Percentiles rank a stretch among this genome's conserved stretches.
Evolutionary conservation across 2,113 vertebrate genomes (phyloP).

Genomic region (Cyanistes caeruleus): DNA sequence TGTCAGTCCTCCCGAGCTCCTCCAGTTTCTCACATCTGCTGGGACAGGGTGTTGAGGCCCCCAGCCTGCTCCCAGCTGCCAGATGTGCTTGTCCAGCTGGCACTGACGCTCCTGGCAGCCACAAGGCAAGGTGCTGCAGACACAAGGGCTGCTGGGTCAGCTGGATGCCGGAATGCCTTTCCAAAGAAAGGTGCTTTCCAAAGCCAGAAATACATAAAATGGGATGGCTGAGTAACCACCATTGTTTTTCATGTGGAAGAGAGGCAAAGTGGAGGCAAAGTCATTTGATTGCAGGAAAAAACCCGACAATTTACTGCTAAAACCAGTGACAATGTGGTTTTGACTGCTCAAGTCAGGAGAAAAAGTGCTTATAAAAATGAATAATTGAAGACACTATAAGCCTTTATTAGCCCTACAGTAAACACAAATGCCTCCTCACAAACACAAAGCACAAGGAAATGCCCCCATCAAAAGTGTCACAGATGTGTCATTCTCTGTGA

Average conservation of each 20-base stretch:
- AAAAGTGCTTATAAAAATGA: neutral
- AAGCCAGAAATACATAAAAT: neutral
- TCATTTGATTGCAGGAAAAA: neutral
- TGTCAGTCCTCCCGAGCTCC: neutral
- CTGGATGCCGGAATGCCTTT: rapidly evolving
- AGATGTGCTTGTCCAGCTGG: rapidly evolving
- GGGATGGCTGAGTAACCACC: neutral
- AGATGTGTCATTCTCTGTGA: neutral
- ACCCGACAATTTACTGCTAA: neutral
- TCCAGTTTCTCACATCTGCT: neutral
- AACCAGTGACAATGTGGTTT: neutral
- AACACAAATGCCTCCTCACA: neutral
- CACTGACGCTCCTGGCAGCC: neutral
- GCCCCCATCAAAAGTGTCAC: rapidly evolving
- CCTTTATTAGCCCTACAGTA: neutral
- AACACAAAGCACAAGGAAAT: neutral
- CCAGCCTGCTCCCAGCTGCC: neutral
- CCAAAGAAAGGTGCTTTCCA: neutral
- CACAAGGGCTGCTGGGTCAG: neutral
- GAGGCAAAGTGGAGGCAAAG: neutral
- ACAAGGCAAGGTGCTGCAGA: neutral
- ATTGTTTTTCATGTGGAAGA: neutral
- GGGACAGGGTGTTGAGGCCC: neutral
- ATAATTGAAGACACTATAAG: neutral
- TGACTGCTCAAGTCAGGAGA: neutral